Conservation (phyloP, 2,113 vertebrate genomes). For the Mellivora capensis region DNA sequence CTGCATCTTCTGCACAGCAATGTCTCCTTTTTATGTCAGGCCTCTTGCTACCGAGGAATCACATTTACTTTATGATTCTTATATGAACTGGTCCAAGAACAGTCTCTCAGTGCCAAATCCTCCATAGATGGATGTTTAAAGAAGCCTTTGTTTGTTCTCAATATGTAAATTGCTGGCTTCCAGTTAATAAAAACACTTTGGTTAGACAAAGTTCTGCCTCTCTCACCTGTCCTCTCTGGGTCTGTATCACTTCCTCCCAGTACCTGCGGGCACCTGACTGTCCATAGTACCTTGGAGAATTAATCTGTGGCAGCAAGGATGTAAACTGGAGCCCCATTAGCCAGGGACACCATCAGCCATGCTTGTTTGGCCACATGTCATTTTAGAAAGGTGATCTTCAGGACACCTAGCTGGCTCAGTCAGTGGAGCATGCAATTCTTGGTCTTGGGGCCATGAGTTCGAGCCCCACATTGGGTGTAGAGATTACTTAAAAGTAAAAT, state of each 20-base stretch:
- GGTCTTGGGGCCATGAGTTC: background rate
- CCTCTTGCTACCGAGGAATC: background rate
- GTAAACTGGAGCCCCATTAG: background rate
- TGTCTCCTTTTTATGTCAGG: background rate
- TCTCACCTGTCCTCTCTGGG: background rate
- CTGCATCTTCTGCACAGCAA: background rate
- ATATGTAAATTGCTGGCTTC: background rate
- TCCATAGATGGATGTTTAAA: background rate
- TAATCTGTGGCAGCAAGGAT: background rate
- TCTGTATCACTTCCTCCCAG: background rate
- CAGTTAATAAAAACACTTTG: background rate
- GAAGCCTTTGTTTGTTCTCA: background rate
- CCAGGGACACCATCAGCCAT: background rate
- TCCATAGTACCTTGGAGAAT: background rate
- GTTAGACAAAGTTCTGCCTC: background rate
- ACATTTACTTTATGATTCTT: background rate
- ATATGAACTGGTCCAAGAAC: background rate
- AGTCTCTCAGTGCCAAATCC: background rate
- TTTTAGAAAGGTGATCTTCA: background rate
- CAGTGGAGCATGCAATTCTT: background rate
- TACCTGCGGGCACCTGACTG: background rate
- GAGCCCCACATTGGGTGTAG: background rate
- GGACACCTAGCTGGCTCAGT: background rate
- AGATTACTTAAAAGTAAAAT: background rate
- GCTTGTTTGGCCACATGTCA: background rate